A percentile compares a stretch with the other conserved stretches of the same genome.
These are phyloP conservation scores for Diacarnus erythraeanus DNA, from an alignment of 37 sponge, comb jelly and placozoan genomes.

Conservation along the genomic window DNA sequence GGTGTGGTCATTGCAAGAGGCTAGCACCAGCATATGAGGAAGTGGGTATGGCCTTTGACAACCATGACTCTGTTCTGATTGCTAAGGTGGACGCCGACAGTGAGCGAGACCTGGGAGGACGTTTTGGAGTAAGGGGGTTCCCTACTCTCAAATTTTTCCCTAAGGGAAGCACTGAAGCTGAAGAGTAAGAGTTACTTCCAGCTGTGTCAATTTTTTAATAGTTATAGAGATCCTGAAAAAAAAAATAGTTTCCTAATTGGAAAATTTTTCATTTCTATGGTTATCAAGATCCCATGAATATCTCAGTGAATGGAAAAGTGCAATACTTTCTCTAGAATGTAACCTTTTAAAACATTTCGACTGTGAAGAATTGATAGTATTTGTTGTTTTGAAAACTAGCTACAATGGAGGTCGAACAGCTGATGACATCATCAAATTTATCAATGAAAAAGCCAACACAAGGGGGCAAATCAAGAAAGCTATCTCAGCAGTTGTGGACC, in stretches of 20 bases:
- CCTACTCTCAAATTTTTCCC: conserved; percentile 98
- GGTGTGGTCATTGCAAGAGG: conserved; percentile 98
- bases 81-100: conserved; percentile 94
- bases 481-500: conserved; percentile 70
- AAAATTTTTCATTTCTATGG: no score
- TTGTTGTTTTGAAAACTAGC: conserved; percentile 44
- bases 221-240: no score
- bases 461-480: conserved; percentile 65
- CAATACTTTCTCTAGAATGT: no score
- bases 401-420: conserved; percentile 92
- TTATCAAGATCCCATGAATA: no score
- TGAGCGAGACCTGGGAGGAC: conserved; percentile 64
- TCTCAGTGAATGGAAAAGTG: no score
- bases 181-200: conserved; percentile 65
- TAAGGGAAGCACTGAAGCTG: conserved; percentile 84
- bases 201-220: no score
- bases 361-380: no score
- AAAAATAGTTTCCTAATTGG: no score
- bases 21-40: conserved; percentile 92
- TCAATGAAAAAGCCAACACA: conserved; percentile 56
- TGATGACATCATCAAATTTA: conserved; percentile 89
- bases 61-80: conserved; percentile 67
- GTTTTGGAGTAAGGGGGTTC: conserved; percentile 90
- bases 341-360: no score
- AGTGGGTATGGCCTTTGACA: conserved; percentile 84